These are phyloP conservation scores for Thalassaphorura encarpata DNA, from an alignment of 1,140 invertebrate genomes.

Conservation along the genomic window DNA sequence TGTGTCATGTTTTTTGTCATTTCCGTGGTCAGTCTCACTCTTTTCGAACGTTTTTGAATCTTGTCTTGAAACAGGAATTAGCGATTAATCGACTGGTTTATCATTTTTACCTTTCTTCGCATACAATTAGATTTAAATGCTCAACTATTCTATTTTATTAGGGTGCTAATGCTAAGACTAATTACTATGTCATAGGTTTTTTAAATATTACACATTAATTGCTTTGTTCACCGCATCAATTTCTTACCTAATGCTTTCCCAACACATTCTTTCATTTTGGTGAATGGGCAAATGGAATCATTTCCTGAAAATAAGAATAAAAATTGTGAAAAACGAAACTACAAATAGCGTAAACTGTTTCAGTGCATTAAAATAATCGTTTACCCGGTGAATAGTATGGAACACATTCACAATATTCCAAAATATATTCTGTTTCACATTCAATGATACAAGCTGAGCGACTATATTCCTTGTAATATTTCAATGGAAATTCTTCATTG, in stretches of 20 bases:
- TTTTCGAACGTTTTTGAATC: too few species aligned
- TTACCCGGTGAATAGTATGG: slow-evolving; percentile 32
- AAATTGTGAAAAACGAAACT: not conserved
- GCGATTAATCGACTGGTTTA: too few species aligned
- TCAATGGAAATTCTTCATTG: slow-evolving; percentile 22
- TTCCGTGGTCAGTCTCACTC: too few species aligned
- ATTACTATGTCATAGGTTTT: too few species aligned
- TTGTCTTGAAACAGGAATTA: too few species aligned
- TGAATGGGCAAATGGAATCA: slow-evolving; percentile 16
- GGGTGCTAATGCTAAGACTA: too few species aligned
- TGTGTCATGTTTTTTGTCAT: too few species aligned
- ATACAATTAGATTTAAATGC: too few species aligned
- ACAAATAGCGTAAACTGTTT: not conserved
- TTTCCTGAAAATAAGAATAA: slow-evolving; percentile 14
- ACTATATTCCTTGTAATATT: slow-evolving; percentile 31
- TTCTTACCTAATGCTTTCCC: slow-evolving; percentile 25
- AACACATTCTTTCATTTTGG: slow-evolving; percentile 20
- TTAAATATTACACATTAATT: too few species aligned
- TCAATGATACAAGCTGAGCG: slow-evolving; percentile 18
- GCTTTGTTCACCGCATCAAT: too few species aligned
- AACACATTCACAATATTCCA: slow-evolving; percentile 27
- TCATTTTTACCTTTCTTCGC: too few species aligned
- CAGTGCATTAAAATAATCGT: not conserved
- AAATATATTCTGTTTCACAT: slow-evolving; percentile 31
- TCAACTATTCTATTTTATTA: too few species aligned